A percentile compares a stretch with the other conserved stretches of the same genome.
Evolutionary conservation across 2,888 invertebrate genomes (phyloP).

Genomic region (Melieria omissa): DNA sequence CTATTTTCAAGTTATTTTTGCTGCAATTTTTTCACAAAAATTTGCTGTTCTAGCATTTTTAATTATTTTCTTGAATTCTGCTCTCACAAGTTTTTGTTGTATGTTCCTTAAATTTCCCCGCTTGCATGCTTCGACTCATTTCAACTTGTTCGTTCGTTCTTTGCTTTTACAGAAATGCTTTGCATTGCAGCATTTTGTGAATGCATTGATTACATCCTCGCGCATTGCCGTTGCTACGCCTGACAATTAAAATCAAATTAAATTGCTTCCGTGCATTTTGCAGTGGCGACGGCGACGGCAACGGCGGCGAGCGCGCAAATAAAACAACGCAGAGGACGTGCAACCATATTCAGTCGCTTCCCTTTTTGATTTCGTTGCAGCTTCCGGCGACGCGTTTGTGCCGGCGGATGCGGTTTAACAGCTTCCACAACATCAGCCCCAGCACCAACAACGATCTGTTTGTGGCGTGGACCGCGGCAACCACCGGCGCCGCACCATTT

Average conservation of each 20-base stretch:
- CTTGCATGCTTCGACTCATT: not conserved
- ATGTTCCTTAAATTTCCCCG: not conserved
- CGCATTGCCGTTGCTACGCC: too few species aligned
- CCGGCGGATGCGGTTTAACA: conserved; percentile 39
- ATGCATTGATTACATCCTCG: conserved; percentile 25
- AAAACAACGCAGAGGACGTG: too few species aligned
- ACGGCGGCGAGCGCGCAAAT: too few species aligned
- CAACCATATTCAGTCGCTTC: conserved; percentile 29
- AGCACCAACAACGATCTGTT: not conserved
- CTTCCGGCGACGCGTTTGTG: conserved; percentile 33
- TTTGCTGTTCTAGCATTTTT: too few species aligned
- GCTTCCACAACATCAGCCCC: conserved; percentile 10
- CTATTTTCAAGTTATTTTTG: too few species aligned
- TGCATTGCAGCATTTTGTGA: not conserved
- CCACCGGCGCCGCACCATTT: conserved; percentile 2
- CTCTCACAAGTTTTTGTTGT: not conserved
- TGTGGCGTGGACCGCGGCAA: too few species aligned
- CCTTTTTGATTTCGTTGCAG: conserved; percentile 52
- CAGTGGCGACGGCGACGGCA: too few species aligned
- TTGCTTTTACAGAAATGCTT: not conserved
- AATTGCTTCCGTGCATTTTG: too few species aligned
- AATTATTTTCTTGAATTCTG: too few species aligned
- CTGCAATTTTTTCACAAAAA: too few species aligned
- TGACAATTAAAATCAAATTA: too few species aligned
- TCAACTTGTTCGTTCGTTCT: not conserved